Evolutionary conservation across 2,797 vertebrate genomes (phyloP).

Genomic region (Neopelma chrysocephalum): DNA sequence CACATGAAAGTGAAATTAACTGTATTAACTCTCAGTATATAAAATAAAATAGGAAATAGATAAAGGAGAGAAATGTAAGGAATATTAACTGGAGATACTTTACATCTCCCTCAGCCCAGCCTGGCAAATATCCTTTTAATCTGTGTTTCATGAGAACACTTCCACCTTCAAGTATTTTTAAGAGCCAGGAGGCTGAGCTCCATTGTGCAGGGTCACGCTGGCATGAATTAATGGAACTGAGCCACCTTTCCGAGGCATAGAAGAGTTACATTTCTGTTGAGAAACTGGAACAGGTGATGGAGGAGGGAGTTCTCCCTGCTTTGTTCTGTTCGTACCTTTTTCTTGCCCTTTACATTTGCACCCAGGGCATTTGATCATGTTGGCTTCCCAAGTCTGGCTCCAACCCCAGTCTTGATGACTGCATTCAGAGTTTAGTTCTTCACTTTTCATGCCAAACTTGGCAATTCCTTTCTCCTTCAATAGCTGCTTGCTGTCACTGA

Average conservation of each 20-base stretch:
- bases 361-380: not conserved
- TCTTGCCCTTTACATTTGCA: not conserved
- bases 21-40: not conserved
- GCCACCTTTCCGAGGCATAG: not conserved
- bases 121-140: conserved; percentile 19
- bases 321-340: not conserved
- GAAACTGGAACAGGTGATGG: not conserved
- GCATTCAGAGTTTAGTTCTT: not conserved
- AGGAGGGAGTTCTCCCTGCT: not conserved
- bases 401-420: not conserved
- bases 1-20: conserved; percentile 12
- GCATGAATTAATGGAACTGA: not conserved
- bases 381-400: not conserved
- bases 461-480: not conserved
- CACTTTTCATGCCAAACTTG: not conserved
- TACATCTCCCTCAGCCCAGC: not conserved
- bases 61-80: not conserved
- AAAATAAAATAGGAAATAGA: conserved; percentile 13
- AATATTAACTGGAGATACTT: not conserved
- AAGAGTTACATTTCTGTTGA: not conserved
- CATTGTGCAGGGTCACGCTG: not conserved
- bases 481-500: not conserved
- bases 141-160: not conserved
- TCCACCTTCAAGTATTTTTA: conserved; percentile 3
- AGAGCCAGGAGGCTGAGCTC: not conserved